Conservation (phyloP, 2,888 invertebrate species). For the Eulithis prunata region DNA sequence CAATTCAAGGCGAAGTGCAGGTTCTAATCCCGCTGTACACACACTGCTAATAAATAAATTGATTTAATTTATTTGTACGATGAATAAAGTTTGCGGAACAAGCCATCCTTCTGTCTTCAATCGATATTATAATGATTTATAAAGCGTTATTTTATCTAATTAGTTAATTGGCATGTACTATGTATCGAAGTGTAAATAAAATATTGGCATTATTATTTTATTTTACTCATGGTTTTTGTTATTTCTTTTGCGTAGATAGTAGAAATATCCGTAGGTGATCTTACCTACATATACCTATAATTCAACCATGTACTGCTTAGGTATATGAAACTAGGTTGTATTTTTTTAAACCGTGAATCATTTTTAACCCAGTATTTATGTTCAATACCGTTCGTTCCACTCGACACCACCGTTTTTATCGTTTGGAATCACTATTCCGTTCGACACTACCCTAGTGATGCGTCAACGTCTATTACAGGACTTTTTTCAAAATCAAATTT, state of each 20-base stretch:
- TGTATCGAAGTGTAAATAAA: slow-evolving; percentile 67
- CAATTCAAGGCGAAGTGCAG: background rate
- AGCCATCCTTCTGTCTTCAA: slow-evolving; percentile 25
- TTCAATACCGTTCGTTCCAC: too few relatives aligned
- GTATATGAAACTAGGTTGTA: background rate
- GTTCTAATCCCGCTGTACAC: background rate
- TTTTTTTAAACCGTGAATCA: too few relatives aligned
- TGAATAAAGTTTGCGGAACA: slow-evolving; percentile 8
- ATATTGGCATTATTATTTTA: slow-evolving; percentile 61
- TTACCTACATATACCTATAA: too few relatives aligned
- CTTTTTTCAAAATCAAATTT: too few relatives aligned
- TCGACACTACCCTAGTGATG: too few relatives aligned
- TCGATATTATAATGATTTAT: slow-evolving; percentile 27
- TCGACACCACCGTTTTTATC: too few relatives aligned
- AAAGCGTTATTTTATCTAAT: slow-evolving; percentile 36
- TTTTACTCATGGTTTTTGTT: slow-evolving; percentile 32
- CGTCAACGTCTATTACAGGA: too few relatives aligned
- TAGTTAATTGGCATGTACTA: slow-evolving; percentile 39
- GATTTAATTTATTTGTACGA: background rate
- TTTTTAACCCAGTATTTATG: too few relatives aligned
- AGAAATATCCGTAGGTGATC: too few relatives aligned
- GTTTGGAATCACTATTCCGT: too few relatives aligned
- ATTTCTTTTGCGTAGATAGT: too few relatives aligned
- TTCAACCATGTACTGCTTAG: too few relatives aligned
- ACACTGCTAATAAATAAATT: background rate